Evolutionary conservation across 2,797 vertebrate species (phyloP), one percentile per base, ranked within the genome.

Genomic region (Gobionotothen gibberifrons): DNA sequence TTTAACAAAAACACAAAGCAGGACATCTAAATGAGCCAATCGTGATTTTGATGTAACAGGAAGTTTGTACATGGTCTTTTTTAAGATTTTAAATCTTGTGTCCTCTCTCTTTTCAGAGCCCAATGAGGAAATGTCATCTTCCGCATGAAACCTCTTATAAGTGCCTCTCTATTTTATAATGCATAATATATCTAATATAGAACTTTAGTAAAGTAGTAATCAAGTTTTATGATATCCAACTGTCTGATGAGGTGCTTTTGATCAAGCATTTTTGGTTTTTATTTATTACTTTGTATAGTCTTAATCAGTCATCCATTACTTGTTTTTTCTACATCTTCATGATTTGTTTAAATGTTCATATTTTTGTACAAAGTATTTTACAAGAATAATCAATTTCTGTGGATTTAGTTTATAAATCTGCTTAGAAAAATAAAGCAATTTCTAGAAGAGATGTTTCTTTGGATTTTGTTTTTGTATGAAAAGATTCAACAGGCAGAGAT

Each of bases 71-170:
- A 69, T 51, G 26, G 55, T 39, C 39, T 9, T 36, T 36, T 70
- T 48, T 62, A 74, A 2, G 46, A 15, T 3, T 36, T 58, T 9
- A 36, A 0, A 62, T 40, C 32, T 60, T 47, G 9, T 64, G 22
- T 83, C 21, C 22, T 84, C 53, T 89, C 62, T 93, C 92, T 76
- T 36, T 36, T 36, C 86, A 95, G 94, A 94, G 75, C 76, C 90
- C 61, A 82, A 74, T 70, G 93, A 93, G 78, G 92, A 93, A 78
- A 90, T 66, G 3, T 76, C 62, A 16, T 86, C 86, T 32, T 89
- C 87, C 61, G 15, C 82, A 59, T 93, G 70, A 89, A 69, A 64
- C 17, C 6, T 40, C 5, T 40, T 19, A 47, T 3, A 16, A 10
- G 48, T 42, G 6, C 39, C 40, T 67, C 15, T 57, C 6, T 48